Evolutionary conservation across 2,888 invertebrate species (phyloP).

Genomic region (Ceratothoa steindachneri): DNA sequence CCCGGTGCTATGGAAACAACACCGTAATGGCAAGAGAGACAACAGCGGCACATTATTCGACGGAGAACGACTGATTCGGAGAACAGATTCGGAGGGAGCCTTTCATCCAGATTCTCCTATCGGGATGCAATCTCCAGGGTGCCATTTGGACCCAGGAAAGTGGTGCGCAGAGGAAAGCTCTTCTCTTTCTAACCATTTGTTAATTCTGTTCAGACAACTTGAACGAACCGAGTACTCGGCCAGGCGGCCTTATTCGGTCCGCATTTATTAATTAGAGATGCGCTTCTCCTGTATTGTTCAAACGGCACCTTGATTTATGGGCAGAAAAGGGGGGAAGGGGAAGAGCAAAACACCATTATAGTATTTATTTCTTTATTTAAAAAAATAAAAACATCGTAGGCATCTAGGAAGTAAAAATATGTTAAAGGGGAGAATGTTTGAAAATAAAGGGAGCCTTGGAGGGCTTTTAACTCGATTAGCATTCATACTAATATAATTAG

Average conservation of each 20-base stretch:
- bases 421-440: no score
- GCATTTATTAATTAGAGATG: background rate
- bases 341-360: no score
- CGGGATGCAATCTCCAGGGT: conserved; percentile 1
- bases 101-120: background rate
- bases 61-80: background rate
- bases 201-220: background rate
- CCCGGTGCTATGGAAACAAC: background rate
- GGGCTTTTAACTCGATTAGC: no score
- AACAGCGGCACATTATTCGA: background rate
- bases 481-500: no score
- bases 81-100: background rate
- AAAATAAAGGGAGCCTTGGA: no score
- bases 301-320: background rate
- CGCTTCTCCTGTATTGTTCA: background rate
- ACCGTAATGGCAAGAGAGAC: background rate
- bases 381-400: no score
- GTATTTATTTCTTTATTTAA: no score
- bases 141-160: conserved; percentile 11
- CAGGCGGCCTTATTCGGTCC: no score
- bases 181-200: conserved; percentile 1
- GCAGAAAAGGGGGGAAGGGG: no score
- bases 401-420: no score
- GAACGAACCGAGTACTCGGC: no score
- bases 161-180: background rate